Evolutionary conservation across 2,113 vertebrate genomes (phyloP), one percentile per base, ranked within the genome.

Genomic region (Pteruthius melanotis): DNA sequence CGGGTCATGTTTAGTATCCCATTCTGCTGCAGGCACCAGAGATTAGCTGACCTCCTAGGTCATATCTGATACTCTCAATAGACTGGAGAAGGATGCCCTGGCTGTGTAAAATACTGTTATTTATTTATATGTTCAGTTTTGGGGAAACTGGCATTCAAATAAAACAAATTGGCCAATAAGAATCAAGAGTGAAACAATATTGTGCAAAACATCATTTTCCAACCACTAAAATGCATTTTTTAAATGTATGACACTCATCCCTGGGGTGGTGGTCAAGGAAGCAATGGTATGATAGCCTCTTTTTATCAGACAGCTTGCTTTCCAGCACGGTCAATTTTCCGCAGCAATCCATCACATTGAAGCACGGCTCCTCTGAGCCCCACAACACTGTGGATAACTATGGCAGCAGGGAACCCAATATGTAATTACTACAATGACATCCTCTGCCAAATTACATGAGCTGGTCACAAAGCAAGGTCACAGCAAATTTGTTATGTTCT

Each of bases 391-490:
- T 10, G 50, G 59, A 89, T 91, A 93, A 54, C 75, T 52, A 27
- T 63, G 71, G 77, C 93, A 95, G 91, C 85, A 90, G 93, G 93
- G 52, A 96, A 66, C 80, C 37, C 75, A 37, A 31, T 72, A 65
- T 82, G 72, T 88, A 96, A 95, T 95, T 95, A 85, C 93, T 45
- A 10, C 79, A 90, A 37, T 94, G 80, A 86, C 93, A 88, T 63
- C 81, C 70, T 75, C 65, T 47, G 59, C 68, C 66, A 93, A 91
- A 94, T 82, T 82, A 69, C 28, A 89, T 54, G 64, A 89, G 87
- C 65, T 83, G 64, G 35, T 79, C 28, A 1, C 81, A 75, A 70
- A 90, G 83, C 63, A 93, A 96, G 77, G 90, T 95, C 87, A 91
- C 53, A 74, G 83, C 81, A 85, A 76, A 75, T 18, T 15, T 39